Evolutionary conservation across 2,888 invertebrate genomes (phyloP).

Genomic region (Eupithecia dodoneata): DNA sequence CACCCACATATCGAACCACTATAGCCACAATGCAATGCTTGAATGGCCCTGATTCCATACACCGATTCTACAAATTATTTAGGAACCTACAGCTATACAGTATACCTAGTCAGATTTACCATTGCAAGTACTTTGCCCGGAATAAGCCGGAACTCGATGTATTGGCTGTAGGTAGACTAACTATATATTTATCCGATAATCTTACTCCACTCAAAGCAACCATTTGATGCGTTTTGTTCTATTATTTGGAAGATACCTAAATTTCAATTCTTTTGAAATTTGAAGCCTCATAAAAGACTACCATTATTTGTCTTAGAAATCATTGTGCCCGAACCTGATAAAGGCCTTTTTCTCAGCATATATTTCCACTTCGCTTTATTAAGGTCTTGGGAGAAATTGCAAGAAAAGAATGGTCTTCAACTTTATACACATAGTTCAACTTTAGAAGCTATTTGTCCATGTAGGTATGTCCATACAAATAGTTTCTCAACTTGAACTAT

Average conservation of each 20-base stretch:
- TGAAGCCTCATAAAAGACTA: neutral
- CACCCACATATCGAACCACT: neutral
- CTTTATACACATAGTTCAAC: no score
- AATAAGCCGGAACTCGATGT: neutral
- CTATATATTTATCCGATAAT: neutral
- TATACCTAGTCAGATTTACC: neutral
- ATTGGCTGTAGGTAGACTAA: neutral
- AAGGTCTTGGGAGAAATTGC: neutral
- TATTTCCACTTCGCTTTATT: neutral
- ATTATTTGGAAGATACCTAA: neutral
- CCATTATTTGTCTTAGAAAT: neutral
- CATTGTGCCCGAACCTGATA: neutral
- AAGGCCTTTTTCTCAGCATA: neutral
- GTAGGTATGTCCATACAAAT: no score
- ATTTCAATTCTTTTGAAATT: neutral
- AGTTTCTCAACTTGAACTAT: neutral
- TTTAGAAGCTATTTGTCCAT: no score
- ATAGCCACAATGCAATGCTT: slow-evolving; percentile 18
- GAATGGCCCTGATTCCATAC: slow-evolving; percentile 31
- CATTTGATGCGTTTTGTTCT: neutral
- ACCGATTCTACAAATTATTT: slow-evolving; percentile 12
- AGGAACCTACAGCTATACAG: neutral
- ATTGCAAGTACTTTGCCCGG: neutral
- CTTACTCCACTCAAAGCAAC: neutral
- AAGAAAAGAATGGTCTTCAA: neutral